Percentiles rank a stretch among this genome's conserved stretches.
Conservation (phyloP, 2,888 invertebrate species). For the Caenorhabditis japonica region DNA sequence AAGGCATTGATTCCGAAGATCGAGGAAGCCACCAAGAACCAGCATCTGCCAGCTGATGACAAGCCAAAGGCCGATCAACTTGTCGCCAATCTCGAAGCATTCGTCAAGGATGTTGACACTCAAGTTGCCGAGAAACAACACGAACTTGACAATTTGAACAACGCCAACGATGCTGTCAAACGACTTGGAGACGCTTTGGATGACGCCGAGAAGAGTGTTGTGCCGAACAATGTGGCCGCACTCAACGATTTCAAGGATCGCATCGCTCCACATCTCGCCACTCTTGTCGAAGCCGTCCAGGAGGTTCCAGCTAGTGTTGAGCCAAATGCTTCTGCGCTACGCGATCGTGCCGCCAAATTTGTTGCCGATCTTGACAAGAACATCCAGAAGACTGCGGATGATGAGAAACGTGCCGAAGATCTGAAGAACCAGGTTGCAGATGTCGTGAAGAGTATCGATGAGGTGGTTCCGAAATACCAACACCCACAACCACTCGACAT, state of each 20-base stretch:
- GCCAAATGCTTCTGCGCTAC: constrained; percentile 18
- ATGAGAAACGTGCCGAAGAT: constrained; percentile 38
- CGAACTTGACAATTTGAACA: constrained; percentile 44
- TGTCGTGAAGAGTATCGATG: constrained; percentile 18
- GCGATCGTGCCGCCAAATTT: constrained; percentile 36
- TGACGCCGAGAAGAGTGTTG: no score
- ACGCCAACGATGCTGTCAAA: constrained; percentile 50
- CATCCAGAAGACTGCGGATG: not conserved
- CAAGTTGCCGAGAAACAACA: constrained; percentile 42
- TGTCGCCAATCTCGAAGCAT: constrained; percentile 25
- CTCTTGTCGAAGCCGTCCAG: constrained; percentile 31
- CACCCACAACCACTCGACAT: constrained; percentile 38
- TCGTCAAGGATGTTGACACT: constrained; percentile 42
- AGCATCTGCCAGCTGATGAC: constrained; percentile 46
- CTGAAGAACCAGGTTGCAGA: constrained; percentile 35
- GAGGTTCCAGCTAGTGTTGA: constrained; percentile 33
- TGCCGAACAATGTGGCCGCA: constrained; percentile 2
- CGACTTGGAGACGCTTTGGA: constrained; percentile 16
- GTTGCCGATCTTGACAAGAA: constrained; percentile 43
- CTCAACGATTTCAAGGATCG: constrained; percentile 45
- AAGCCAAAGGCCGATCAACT: constrained; percentile 49
- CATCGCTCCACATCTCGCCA: constrained; percentile 35
- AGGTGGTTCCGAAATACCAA: constrained; percentile 25
- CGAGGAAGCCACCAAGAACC: constrained; percentile 53
- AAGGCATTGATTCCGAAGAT: constrained; percentile 27